phyloP scores from a whole-genome alignment of 2,888 invertebrate genomes.

The Ashinkailepas kermadecensis region DNA sequence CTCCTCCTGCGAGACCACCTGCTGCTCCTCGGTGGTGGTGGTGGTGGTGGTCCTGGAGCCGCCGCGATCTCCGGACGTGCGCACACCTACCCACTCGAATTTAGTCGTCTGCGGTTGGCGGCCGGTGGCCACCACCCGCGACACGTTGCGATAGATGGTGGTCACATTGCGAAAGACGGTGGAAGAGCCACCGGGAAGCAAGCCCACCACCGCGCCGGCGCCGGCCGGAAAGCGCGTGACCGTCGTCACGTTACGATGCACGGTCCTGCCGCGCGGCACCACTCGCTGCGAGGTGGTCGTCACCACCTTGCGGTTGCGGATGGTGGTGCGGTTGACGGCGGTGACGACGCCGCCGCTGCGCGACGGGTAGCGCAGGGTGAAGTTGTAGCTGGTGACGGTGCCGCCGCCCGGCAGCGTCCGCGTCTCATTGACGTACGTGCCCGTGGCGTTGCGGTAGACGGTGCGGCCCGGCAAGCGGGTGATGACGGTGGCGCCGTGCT shows the following conservation, averaged over 20 bases:
- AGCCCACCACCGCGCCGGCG: no score
- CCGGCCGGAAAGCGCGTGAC: not conserved
- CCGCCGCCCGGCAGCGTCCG: slow-evolving; percentile 15
- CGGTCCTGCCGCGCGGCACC: not conserved
- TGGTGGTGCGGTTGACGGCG: slow-evolving; percentile 1
- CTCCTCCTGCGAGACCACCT: not conserved
- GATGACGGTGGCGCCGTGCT: not conserved
- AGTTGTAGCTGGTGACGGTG: not conserved
- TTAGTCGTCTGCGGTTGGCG: not conserved
- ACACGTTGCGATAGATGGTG: not conserved
- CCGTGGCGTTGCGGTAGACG: slow-evolving; percentile 23
- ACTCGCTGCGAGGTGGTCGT: not conserved
- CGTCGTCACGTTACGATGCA: not conserved
- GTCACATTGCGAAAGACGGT: not conserved
- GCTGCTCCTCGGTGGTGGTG: not conserved
- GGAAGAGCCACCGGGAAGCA: slow-evolving; percentile 1
- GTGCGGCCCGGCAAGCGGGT: slow-evolving; percentile 19
- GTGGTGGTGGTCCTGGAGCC: not conserved
- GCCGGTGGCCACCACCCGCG: slow-evolving; percentile 2
- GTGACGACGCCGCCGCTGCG: slow-evolving; percentile 6
- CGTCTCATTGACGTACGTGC: slow-evolving; percentile 5
- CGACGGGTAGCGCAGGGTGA: not conserved
- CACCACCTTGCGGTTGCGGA: slow-evolving; percentile 13
- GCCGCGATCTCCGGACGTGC: not conserved
- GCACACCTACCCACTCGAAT: not conserved